Percentiles rank a stretch among this genome's conserved stretches.
Evolutionary conservation across 2,797 vertebrate genomes (phyloP).

Genomic region (Gallinago stenura): DNA sequence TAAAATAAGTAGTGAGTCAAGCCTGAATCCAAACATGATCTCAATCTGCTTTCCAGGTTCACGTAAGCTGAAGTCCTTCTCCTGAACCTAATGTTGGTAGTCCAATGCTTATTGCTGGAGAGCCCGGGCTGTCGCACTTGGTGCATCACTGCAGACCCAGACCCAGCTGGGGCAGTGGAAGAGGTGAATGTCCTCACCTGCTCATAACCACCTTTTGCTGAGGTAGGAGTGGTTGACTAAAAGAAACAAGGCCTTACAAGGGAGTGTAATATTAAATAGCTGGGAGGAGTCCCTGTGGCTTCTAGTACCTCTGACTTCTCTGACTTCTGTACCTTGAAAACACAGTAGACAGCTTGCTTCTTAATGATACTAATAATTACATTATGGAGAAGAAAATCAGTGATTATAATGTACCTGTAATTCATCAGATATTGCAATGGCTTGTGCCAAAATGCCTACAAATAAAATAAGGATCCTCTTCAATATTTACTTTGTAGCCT

Average conservation of each 20-base stretch:
- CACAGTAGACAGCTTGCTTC: not conserved
- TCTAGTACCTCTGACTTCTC: not conserved
- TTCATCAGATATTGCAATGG: not conserved
- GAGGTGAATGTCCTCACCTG: not conserved
- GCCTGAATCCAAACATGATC: not conserved
- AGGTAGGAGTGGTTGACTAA: not conserved
- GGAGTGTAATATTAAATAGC: not conserved
- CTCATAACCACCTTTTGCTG: not conserved
- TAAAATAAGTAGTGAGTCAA: not conserved
- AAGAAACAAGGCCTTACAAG: not conserved
- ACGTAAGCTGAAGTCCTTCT: not conserved
- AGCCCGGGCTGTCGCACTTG: accelerated
- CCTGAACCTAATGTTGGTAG: accelerated
- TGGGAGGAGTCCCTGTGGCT: accelerated
- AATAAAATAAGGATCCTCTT: not conserved
- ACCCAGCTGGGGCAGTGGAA: not conserved
- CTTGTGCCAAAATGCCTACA: not conserved
- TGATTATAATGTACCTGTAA: not conserved
- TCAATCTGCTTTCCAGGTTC: not conserved
- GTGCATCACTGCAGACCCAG: not conserved
- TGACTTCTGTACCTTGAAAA: not conserved
- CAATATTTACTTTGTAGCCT: not conserved
- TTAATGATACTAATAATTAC: not conserved
- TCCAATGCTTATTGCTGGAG: not conserved
- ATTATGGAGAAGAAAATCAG: not conserved